Percentiles rank a stretch among this genome's conserved stretches.
Conservation (phyloP, 2,888 invertebrate species). For the Anarsia innoxiella region DNA sequence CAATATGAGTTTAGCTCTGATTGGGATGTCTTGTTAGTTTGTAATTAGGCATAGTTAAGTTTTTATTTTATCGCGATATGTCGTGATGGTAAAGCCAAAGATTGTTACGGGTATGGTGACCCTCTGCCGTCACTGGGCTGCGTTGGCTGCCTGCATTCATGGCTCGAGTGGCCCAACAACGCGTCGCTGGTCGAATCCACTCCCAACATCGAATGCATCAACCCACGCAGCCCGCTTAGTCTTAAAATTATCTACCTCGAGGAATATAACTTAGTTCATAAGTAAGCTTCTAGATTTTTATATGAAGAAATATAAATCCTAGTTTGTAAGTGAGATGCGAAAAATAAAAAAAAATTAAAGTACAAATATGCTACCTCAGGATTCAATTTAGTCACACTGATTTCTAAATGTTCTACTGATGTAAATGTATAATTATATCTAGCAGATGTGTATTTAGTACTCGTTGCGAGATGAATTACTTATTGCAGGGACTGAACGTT, state of each 20-base stretch:
- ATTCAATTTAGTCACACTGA: conserved; percentile 57
- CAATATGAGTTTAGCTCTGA: conserved; percentile 45
- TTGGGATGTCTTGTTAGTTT: too few relatives aligned
- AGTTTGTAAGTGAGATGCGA: conserved; percentile 50
- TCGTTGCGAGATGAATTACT: conserved; percentile 21
- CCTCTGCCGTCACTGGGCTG: conserved; percentile 72
- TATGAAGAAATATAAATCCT: conserved; percentile 64
- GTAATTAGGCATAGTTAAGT: conserved; percentile 36
- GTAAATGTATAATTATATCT: conserved; percentile 27
- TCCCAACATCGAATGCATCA: conserved; percentile 33
- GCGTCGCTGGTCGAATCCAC: conserved; percentile 18
- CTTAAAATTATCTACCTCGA: conserved; percentile 74
- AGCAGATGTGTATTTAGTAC: conserved; percentile 27
- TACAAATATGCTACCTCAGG: conserved; percentile 76
- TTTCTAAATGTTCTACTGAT: conserved; percentile 33
- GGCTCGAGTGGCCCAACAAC: conserved; percentile 15
- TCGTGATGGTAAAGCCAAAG: conserved; percentile 77
- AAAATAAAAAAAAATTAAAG: conserved; percentile 62
- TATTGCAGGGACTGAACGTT: conserved; percentile 24
- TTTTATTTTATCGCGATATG: conserved; percentile 64
- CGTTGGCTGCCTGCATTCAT: conserved; percentile 41
- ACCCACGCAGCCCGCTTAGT: conserved; percentile 48
- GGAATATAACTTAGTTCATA: conserved; percentile 60
- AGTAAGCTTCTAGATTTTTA: conserved; percentile 71
- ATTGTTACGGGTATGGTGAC: conserved; percentile 76